These are phyloP conservation scores for Probosciger aterrimus DNA, from an alignment of 2,113 vertebrate genomes.

Conservation along the genomic window DNA sequence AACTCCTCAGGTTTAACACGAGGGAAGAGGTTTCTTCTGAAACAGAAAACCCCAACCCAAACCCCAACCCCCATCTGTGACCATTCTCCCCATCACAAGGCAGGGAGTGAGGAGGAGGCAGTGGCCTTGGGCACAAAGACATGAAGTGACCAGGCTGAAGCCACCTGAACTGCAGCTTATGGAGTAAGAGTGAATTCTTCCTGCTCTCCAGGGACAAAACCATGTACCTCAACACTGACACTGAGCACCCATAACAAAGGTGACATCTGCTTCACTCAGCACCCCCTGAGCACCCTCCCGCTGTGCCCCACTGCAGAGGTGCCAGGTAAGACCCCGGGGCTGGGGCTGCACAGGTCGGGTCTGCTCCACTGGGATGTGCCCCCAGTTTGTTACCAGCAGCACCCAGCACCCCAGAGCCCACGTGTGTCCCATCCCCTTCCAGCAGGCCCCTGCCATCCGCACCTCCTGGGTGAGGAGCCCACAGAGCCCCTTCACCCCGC, in stretches of 20 bases:
- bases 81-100: rapidly evolving
- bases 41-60: too few species aligned
- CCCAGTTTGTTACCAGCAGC: background rate
- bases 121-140: background rate
- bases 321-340: too few species aligned
- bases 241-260: too few species aligned
- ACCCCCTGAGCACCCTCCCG: too few species aligned
- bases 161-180: background rate
- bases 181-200: background rate
- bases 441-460: too few species aligned
- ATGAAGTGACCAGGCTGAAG: rapidly evolving
- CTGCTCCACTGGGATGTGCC: rapidly evolving
- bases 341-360: background rate
- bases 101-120: background rate
- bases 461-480: too few species aligned
- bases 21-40: background rate
- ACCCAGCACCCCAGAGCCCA: background rate
- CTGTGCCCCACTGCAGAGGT: too few species aligned
- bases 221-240: too few species aligned
- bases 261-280: too few species aligned
- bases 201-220: background rate
- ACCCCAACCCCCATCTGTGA: too few species aligned
- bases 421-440: too few species aligned
- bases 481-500: background rate
- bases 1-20: background rate